phyloP scores from a whole-genome alignment of 2,113 vertebrate genomes.

The Bubo scandiacus region DNA sequence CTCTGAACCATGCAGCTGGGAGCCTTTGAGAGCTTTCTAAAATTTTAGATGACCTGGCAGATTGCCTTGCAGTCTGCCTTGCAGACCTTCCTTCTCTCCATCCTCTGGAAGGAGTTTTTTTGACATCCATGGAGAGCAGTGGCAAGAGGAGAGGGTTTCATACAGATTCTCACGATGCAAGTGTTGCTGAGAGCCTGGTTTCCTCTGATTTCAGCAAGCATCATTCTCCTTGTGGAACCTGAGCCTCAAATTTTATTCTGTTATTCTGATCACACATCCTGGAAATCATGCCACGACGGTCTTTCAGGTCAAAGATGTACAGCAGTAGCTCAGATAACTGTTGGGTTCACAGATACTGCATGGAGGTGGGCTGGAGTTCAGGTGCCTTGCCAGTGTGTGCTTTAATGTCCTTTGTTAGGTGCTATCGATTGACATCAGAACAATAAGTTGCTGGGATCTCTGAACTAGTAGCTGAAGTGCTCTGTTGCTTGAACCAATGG shows the following conservation, averaged over 20 bases:
- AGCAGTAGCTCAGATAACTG: not conserved
- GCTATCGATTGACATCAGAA: not conserved
- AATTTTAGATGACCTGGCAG: conserved; percentile 39
- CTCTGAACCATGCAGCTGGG: not conserved
- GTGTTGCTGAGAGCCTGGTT: not conserved
- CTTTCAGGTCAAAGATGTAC: not conserved
- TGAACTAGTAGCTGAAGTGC: not conserved
- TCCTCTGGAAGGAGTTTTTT: conserved; percentile 2
- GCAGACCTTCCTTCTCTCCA: conserved; percentile 17
- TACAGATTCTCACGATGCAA: not conserved
- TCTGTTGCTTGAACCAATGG: not conserved
- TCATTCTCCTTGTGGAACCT: not conserved
- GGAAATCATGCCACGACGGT: not conserved
- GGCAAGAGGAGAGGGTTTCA: not conserved
- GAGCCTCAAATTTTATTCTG: not conserved
- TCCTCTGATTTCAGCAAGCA: not conserved
- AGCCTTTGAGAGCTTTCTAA: conserved; percentile 31
- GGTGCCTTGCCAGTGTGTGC: not conserved
- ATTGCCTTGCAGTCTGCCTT: conserved; percentile 19
- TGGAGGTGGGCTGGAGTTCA: not conserved
- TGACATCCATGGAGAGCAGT: not conserved
- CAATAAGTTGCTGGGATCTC: not conserved
- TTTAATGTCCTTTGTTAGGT: not conserved
- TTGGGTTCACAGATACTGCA: not conserved
- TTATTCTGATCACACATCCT: not conserved